These are phyloP conservation scores for Pseudochromis fuscus DNA, from an alignment of 2,797 vertebrate genomes.

Conservation along the genomic window DNA sequence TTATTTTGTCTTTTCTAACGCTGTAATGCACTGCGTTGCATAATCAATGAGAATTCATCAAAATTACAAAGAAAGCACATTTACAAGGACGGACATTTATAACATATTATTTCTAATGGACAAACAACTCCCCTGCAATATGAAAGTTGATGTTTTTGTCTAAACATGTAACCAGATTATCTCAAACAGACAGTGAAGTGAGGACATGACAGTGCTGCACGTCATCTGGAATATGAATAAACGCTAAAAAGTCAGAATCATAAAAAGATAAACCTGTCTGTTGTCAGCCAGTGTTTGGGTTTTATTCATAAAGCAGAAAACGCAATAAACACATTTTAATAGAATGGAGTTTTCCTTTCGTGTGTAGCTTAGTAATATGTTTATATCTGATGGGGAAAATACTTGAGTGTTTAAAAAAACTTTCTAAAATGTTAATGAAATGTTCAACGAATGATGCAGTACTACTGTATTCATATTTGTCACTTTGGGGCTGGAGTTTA, in stretches of 20 bases:
- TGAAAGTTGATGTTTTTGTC: conserved; percentile 22
- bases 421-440: not conserved
- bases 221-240: not conserved
- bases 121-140: conserved; percentile 15
- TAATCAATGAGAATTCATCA: rapidly evolving
- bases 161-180: conserved; percentile 39
- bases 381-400: no score
- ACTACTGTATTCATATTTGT: no score
- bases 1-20: not conserved
- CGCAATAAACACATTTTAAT: no score
- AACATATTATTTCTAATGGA: not conserved
- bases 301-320: not conserved
- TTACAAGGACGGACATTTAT: rapidly evolving
- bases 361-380: no score
- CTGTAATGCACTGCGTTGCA: rapidly evolving
- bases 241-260: not conserved
- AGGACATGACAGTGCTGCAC: not conserved
- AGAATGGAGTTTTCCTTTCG: no score
- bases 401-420: not conserved
- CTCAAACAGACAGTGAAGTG: not conserved
- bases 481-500: no score
- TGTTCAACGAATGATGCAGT: no score
- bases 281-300: not conserved
- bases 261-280: not conserved
- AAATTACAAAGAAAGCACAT: rapidly evolving